Evolutionary conservation across 2,888 invertebrate species (phyloP).

Genomic region (Drosophila meridiana): DNA sequence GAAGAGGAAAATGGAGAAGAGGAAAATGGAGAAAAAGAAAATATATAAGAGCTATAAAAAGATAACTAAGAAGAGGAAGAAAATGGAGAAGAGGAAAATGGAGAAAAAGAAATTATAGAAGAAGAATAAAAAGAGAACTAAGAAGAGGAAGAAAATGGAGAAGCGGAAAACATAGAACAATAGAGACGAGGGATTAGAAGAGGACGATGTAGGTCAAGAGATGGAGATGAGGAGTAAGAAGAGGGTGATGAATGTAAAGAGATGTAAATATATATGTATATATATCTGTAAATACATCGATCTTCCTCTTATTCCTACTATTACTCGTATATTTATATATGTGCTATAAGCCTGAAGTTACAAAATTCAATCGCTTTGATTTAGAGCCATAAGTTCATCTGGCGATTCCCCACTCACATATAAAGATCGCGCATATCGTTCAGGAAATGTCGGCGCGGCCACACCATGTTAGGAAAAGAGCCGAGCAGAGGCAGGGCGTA

Average conservation of each 20-base stretch:
- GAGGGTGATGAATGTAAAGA: too few relatives aligned
- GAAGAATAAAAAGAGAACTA: too few relatives aligned
- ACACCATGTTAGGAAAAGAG: slow-evolving; percentile 80
- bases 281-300: not conserved
- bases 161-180: too few relatives aligned
- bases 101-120: too few relatives aligned
- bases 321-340: not conserved
- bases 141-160: too few relatives aligned
- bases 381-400: not conserved
- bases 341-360: not conserved
- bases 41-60: too few relatives aligned
- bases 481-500: slow-evolving; percentile 82
- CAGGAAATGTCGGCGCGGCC: slow-evolving; percentile 79
- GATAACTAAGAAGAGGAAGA: too few relatives aligned
- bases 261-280: too few relatives aligned
- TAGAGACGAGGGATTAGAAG: too few relatives aligned
- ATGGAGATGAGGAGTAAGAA: too few relatives aligned
- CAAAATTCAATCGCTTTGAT: not conserved
- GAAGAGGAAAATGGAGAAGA: not conserved
- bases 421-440: slow-evolving; percentile 85
- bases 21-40: not conserved
- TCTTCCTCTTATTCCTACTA: not conserved
- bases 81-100: too few relatives aligned
- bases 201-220: too few relatives aligned
- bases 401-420: slow-evolving; percentile 71